These are phyloP conservation scores for Glossosoma conforme DNA, from an alignment of 1,140 invertebrate genomes.

Conservation along the genomic window DNA sequence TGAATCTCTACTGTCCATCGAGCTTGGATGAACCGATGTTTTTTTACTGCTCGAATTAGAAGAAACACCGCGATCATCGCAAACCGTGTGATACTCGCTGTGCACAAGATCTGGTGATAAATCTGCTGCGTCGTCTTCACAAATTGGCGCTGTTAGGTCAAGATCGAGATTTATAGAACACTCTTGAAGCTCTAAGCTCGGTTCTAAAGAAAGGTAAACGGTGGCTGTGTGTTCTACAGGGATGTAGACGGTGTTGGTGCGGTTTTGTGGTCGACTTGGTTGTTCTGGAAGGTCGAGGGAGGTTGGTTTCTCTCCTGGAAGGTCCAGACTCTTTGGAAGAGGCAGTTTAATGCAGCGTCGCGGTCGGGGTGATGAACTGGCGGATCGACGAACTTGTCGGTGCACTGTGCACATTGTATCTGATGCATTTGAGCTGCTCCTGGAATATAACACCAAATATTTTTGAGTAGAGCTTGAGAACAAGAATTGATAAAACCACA, in stretches of 20 bases:
- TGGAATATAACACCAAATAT: too few species aligned
- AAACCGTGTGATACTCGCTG: slow-evolving; percentile 30
- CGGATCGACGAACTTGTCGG: slow-evolving; percentile 29
- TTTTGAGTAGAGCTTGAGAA: too few species aligned
- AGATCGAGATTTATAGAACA: too few species aligned
- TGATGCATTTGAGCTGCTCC: slow-evolving; percentile 38
- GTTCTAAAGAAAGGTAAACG: too few species aligned
- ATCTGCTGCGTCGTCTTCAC: slow-evolving; percentile 18
- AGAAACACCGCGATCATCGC: slow-evolving; percentile 19
- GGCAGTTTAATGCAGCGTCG: slow-evolving; percentile 1
- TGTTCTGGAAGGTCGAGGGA: too few species aligned
- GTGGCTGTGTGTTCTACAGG: too few species aligned
- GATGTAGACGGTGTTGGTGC: too few species aligned
- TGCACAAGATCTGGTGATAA: slow-evolving; percentile 18
- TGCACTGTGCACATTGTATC: slow-evolving; percentile 35
- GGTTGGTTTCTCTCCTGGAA: too few species aligned
- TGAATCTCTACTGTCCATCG: slow-evolving; percentile 22
- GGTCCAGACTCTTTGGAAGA: slow-evolving; percentile 13
- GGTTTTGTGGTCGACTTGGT: too few species aligned
- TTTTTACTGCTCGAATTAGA: slow-evolving; percentile 3
- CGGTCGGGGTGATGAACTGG: slow-evolving; percentile 25
- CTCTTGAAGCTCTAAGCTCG: too few species aligned
- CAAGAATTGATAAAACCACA: too few species aligned
- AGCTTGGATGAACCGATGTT: slow-evolving; percentile 7
- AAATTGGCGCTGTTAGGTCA: slow-evolving; percentile 7